Percentiles rank a stretch among this genome's conserved stretches.
These are phyloP conservation scores for Oostethus manadensis DNA, from an alignment of 2,113 vertebrate genomes.

Conservation along the genomic window DNA sequence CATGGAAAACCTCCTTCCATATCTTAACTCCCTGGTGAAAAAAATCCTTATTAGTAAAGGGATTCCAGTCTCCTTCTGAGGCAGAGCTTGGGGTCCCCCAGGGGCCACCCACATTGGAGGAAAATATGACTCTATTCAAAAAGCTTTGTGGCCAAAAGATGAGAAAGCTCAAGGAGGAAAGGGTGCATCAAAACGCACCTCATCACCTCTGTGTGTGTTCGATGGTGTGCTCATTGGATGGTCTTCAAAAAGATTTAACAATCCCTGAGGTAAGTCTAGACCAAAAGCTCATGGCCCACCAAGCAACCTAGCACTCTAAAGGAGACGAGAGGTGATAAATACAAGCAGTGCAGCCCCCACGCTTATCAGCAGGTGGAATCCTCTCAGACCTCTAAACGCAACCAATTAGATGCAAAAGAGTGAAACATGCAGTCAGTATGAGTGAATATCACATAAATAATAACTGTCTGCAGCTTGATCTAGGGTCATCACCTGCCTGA, in stretches of 20 bases:
- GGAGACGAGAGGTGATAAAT: slow-evolving; percentile 41
- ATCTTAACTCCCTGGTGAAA: slow-evolving; percentile 46
- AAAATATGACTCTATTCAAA: slow-evolving; percentile 52
- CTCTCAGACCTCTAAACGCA: slow-evolving; percentile 17
- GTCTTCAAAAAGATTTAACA: slow-evolving; percentile 44
- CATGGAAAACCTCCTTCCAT: slow-evolving; percentile 40
- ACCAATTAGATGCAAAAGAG: slow-evolving; percentile 39
- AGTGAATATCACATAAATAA: slow-evolving; percentile 22
- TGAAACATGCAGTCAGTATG: slow-evolving; percentile 4
- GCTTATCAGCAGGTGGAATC: slow-evolving; percentile 49
- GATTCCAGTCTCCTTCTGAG: slow-evolving; percentile 46
- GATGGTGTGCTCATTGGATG: slow-evolving; percentile 20
- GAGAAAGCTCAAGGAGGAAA: slow-evolving; percentile 1
- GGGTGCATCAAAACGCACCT: slow-evolving; percentile 33
- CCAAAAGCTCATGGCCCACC: slow-evolving; percentile 29
- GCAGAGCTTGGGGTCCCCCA: slow-evolving; percentile 35
- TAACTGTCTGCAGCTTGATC: slow-evolving; percentile 16
- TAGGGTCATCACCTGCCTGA: slow-evolving; percentile 25
- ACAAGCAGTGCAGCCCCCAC: slow-evolving; percentile 22
- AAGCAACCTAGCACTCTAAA: slow-evolving; percentile 22
- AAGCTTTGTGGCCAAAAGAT: slow-evolving; percentile 23
- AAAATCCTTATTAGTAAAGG: slow-evolving; percentile 41
- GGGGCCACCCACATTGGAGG: slow-evolving; percentile 47
- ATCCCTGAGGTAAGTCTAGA: slow-evolving; percentile 32
- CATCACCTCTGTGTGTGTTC: slow-evolving; percentile 23